Base-by-base conservation (phyloP, 1,140 invertebrate genomes). In the Drosophila teissieri region DNA sequence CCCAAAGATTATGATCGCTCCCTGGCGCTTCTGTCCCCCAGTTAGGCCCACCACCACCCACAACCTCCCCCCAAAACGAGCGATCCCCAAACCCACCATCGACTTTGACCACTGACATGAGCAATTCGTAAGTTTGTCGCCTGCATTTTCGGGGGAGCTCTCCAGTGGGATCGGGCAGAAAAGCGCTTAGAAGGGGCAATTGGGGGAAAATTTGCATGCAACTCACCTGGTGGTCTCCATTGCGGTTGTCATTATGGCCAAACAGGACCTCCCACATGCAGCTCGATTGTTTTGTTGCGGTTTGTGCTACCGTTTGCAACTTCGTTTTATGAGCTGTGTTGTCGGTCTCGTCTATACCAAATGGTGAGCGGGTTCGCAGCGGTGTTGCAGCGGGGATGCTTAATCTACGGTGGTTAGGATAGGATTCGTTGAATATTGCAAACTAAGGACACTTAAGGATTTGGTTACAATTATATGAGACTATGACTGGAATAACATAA, bases 61-160 rank as follows among this genome's bases (percentile, higher is more conserved):
- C 17, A 46, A 54, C 54, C 40, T 48, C 34, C 62, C 67, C 62
- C 60, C 19, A 40, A 53, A 34, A 34, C 57, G 61, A 49, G 15
- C 34, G 36, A 19, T 54, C 34, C 51, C 48, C 45, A 6, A 48
- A 42, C 36, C 54, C 36, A 8, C 51, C 49, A 27, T 15, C 45
- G 42, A 48, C 58, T 58, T 42, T 45, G 40, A 55, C 68, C 69
- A 82, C 75, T 90, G 78, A 89, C 79, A 89, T 90, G 84, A 73
- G 73, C 90, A 91, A 91, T 91, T 91, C 90, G 90, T 91, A 90
- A 90, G 90, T 83, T 91, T 91, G 90, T 91, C 90, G 90, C 90
- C 90, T 91, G 80, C 57, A 65, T 55, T 62, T 63, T 74, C 27
- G 51, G 63, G 67, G 14, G 40, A 48, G 54, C 54, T 17, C n/a